phyloP scores from a whole-genome alignment of 2,113 vertebrate species.

The Paramormyrops kingsleyae region DNA sequence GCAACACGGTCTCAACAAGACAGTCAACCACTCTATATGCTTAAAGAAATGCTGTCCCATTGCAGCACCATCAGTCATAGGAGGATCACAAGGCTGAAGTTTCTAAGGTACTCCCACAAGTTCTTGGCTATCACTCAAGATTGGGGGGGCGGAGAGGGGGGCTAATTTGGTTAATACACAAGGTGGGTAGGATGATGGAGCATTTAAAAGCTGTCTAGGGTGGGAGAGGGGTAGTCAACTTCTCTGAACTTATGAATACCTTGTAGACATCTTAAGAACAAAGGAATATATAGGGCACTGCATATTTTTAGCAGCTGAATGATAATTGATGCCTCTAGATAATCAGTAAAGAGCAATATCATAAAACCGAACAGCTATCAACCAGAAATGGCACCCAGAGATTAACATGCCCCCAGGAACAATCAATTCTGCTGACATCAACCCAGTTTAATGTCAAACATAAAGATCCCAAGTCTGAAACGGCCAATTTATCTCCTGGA shows the following conservation, averaged over 20 bases:
- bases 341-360: not conserved
- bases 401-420: not conserved
- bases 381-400: not conserved
- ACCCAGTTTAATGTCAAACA: slow-evolving; percentile 3
- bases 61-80: not conserved
- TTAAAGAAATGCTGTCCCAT: not conserved
- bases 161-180: not conserved
- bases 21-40: not conserved
- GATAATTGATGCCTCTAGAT: not conserved
- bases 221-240: not conserved
- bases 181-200: not conserved
- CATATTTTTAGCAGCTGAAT: not conserved
- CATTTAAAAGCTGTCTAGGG: not conserved
- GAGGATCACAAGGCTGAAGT: not conserved
- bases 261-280: not conserved
- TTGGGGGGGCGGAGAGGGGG: not conserved
- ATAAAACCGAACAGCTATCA: not conserved
- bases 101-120: not conserved
- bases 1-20: not conserved
- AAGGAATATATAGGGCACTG: not conserved
- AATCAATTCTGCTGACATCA: not conserved
- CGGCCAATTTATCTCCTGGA: not conserved
- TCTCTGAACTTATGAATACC: not conserved
- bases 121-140: not conserved
- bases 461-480: not conserved